Evolutionary conservation across 1,140 invertebrate genomes (phyloP).

Genomic region (Laodelphax striatellus): DNA sequence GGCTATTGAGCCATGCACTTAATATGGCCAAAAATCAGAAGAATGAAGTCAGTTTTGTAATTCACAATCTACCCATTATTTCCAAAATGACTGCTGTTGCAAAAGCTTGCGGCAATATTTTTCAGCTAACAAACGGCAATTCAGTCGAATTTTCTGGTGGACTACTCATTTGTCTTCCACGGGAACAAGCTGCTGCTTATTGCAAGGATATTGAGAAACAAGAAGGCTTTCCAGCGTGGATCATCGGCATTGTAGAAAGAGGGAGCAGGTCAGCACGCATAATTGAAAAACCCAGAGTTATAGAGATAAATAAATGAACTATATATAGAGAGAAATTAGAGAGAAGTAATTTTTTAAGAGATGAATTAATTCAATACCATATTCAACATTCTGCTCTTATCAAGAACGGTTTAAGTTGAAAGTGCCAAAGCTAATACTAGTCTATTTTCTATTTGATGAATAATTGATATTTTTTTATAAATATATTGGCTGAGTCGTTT

Average conservation of each 20-base stretch:
- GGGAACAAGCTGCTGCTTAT: constrained; percentile 91
- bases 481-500: too few relatives aligned
- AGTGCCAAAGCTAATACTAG: too few relatives aligned
- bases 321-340: too few relatives aligned
- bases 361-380: too few relatives aligned
- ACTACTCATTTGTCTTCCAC: constrained; percentile 82
- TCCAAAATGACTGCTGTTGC: constrained; percentile 96
- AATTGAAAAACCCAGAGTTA: constrained; percentile 93
- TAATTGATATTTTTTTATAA: too few relatives aligned
- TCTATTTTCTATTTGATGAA: too few relatives aligned
- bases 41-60: constrained; percentile 93
- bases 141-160: constrained; percentile 72
- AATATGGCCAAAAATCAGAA: constrained; percentile 92
- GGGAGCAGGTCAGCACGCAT: constrained; percentile 90
- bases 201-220: constrained; percentile 95
- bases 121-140: constrained; percentile 83
- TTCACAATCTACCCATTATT: constrained; percentile 93
- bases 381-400: too few relatives aligned
- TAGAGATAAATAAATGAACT: constrained; percentile 44
- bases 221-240: constrained; percentile 96
- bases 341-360: too few relatives aligned
- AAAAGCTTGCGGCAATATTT: constrained; percentile 89
- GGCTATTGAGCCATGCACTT: constrained; percentile 89
- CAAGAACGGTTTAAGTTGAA: too few relatives aligned
- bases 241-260: constrained; percentile 96